These are phyloP conservation scores for Arenicola marina DNA, from an alignment of 2,888 invertebrate species.

Conservation along the genomic window DNA sequence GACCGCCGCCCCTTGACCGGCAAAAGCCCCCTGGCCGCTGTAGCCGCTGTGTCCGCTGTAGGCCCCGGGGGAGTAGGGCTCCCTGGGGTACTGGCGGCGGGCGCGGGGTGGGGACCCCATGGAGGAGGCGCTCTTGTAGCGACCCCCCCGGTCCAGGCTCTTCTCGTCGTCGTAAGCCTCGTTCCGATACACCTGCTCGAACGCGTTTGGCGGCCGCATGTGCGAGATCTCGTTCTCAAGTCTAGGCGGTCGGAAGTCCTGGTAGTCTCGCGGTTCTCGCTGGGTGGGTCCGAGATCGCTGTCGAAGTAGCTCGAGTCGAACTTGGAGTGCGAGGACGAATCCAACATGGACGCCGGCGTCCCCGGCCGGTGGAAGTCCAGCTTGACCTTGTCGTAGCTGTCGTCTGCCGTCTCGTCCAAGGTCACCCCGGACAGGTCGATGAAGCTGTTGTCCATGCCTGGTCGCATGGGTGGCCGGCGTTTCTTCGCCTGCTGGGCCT, in stretches of 20 bases:
- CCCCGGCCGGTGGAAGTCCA: slow-evolving; percentile 19
- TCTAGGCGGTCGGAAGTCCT: slow-evolving; percentile 27
- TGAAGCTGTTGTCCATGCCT: slow-evolving; percentile 12
- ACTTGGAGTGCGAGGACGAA: slow-evolving; percentile 14
- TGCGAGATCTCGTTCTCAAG: slow-evolving; percentile 40
- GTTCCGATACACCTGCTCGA: neutral
- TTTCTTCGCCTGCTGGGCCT: slow-evolving; percentile 2
- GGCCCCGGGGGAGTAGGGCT: neutral
- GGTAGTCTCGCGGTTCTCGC: slow-evolving; percentile 19
- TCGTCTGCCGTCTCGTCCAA: slow-evolving; percentile 31
- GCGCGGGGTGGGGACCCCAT: neutral
- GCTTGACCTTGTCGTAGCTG: slow-evolving; percentile 20
- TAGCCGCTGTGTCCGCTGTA: no score
- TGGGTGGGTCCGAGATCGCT: slow-evolving; percentile 25
- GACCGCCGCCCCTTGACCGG: no score
- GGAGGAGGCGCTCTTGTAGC: neutral
- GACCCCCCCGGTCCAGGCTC: neutral
- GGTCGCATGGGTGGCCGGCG: slow-evolving; percentile 25
- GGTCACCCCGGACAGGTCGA: slow-evolving; percentile 33
- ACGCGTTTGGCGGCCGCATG: neutral
- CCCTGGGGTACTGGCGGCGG: neutral
- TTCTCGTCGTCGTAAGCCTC: slow-evolving; percentile 1
- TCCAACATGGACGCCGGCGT: slow-evolving; percentile 29
- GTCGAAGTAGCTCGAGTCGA: slow-evolving; percentile 27
- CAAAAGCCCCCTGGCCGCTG: no score